These are phyloP conservation scores for Eurytoma californica DNA, from an alignment of 2,888 invertebrate species.

Conservation along the genomic window DNA sequence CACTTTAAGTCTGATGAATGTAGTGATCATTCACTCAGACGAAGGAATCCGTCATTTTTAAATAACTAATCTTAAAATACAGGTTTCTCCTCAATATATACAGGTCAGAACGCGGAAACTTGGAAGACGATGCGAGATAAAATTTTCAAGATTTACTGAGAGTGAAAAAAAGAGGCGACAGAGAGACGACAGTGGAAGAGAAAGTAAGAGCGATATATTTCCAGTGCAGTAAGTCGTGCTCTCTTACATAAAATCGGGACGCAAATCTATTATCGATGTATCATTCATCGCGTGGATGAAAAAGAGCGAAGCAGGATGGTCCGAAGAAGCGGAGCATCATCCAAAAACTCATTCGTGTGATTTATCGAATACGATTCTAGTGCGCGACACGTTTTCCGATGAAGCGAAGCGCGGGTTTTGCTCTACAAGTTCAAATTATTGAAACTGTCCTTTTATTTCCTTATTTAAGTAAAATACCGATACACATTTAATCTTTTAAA, in stretches of 20 bases:
- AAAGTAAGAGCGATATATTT: slow-evolving; percentile 28
- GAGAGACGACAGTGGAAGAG: too few species aligned
- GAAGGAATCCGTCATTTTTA: too few species aligned
- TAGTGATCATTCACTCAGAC: too few species aligned
- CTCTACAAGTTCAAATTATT: slow-evolving; percentile 24
- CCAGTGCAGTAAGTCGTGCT: slow-evolving; percentile 15
- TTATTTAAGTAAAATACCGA: background rate
- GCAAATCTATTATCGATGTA: slow-evolving; percentile 46
- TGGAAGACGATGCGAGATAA: too few species aligned
- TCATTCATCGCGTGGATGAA: slow-evolving; percentile 21
- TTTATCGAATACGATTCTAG: slow-evolving; percentile 41
- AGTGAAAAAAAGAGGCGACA: too few species aligned
- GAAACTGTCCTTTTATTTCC: slow-evolving; percentile 11
- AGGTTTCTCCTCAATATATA: too few species aligned
- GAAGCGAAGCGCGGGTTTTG: background rate
- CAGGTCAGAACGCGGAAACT: too few species aligned
- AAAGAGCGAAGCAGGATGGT: background rate
- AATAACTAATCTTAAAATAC: too few species aligned
- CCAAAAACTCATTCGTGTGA: slow-evolving; percentile 34
- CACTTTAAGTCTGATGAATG: too few species aligned
- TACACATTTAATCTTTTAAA: too few species aligned
- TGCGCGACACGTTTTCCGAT: background rate
- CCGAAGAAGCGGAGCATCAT: slow-evolving; percentile 22
- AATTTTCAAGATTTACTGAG: too few species aligned
- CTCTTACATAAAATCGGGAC: slow-evolving; percentile 33